Base-by-base conservation (phyloP, 2,888 invertebrate species). In the Furcula furcula region DNA sequence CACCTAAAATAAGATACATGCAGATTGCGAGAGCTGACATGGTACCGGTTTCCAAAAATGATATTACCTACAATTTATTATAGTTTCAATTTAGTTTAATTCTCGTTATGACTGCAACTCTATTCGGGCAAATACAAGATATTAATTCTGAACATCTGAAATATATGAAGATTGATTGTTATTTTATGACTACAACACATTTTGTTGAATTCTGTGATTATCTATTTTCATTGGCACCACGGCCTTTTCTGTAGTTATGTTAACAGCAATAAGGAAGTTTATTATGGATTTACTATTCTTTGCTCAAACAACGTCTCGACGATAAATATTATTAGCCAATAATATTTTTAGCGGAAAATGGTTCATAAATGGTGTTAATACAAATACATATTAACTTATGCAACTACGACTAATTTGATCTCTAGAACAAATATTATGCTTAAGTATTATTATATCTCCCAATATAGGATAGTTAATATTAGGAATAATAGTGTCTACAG, bases 11-110 rank as follows among this genome's bases (percentile, higher is more conserved):
- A n/a, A n/a, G n/a, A n/a, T n/a, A n/a, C n/a, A n/a, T n/a, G 18
- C 18, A 7, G 18, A 18, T 7, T 9, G 7, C 9, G 6, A 20
- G 2, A 20, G n/a, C n/a, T 20, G n/a, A n/a, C n/a, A 3, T 21
- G 6, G 10, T 21, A 7, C 9, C 4, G 10, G 9, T 21, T 4
- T 16, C 16, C 16, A 16, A 16, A 16, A 21, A 9, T 21, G 1
- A 7, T 12, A 6, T 28, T 18, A 16, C 11, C n/a, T 11, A 28
- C 10, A 18, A 28, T 11, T 18, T 28, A 28, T 18, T 28, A 18
- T 18, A 11, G 28, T 7, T 13, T 14, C 26, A 26, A 26, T 26
- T 27, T 11, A 18, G 4, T 28, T 28, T 28, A 28, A 26, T 26
- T 26, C 26, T 5, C 3, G 3, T 14, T n/a, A 26, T 14, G 7